These are phyloP conservation scores for Xiphophorus hellerii DNA, from an alignment of 2,113 vertebrate genomes.

Conservation along the genomic window DNA sequence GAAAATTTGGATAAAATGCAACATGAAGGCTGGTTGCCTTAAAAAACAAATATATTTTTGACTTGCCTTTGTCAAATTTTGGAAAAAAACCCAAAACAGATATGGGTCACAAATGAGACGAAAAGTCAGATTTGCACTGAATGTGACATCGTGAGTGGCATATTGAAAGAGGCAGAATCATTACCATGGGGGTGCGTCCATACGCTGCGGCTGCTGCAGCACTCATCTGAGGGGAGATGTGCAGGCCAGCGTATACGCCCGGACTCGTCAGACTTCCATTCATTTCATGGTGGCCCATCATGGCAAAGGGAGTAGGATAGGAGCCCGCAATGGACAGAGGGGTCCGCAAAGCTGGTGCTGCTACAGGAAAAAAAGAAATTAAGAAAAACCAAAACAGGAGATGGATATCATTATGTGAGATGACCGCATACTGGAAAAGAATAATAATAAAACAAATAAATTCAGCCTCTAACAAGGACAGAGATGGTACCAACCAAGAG, in stretches of 20 bases:
- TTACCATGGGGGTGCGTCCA: conserved; percentile 92
- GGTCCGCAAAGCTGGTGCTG: conserved; percentile 89
- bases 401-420: conserved; percentile 17
- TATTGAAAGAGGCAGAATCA: conserved; percentile 6
- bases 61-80: too few species aligned
- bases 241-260: conserved; percentile 89
- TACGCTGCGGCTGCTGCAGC: conserved; percentile 88
- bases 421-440: neutral
- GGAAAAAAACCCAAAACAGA: too few species aligned
- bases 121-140: neutral
- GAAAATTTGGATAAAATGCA: too few species aligned
- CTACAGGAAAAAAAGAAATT: conserved; percentile 43
- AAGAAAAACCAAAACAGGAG: conserved; percentile 11
- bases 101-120: too few species aligned
- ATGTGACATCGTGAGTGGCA: neutral
- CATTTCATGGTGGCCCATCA: conserved; percentile 97
- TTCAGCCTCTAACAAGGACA: conserved; percentile 27
- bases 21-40: too few species aligned
- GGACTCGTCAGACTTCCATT: conserved; percentile 93
- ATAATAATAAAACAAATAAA: conserved; percentile 5
- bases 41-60: too few species aligned
- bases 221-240: conserved; percentile 96
- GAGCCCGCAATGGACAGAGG: conserved; percentile 91
- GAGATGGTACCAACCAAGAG: conserved; percentile 72
- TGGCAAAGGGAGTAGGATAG: conserved; percentile 90